Conservation (phyloP, 2,113 vertebrate species). For the Isurus oxyrinchus region DNA sequence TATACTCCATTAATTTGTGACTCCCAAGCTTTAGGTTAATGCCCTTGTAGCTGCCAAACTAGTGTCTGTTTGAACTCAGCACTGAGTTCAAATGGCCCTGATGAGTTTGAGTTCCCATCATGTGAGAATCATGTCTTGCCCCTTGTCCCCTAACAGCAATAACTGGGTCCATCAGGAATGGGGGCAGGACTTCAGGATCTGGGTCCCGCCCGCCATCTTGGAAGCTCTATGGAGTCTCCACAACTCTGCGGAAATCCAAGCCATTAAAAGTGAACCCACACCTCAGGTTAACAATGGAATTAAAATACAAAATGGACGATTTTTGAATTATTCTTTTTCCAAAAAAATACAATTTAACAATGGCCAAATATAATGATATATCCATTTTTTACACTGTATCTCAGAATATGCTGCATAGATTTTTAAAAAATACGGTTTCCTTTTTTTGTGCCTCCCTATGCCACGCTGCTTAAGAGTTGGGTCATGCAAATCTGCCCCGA, state of each 20-base stretch:
- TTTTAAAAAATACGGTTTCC: not conserved
- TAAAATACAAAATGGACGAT: not conserved
- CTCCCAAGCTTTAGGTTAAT: not conserved
- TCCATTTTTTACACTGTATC: not conserved
- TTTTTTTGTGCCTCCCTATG: not conserved
- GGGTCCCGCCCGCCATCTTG: not conserved
- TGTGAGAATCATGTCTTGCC: not conserved
- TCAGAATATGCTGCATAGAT: not conserved
- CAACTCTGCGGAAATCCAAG: too few relatives aligned
- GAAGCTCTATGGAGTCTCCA: too few relatives aligned
- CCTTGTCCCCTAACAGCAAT: too few relatives aligned
- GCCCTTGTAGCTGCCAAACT: not conserved
- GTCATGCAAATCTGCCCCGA: not conserved
- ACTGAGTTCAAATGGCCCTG: not conserved
- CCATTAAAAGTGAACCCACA: not conserved
- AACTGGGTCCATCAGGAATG: too few relatives aligned
- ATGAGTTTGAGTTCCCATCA: not conserved
- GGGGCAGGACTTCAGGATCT: not conserved
- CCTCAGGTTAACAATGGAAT: not conserved
- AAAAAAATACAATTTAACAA: not conserved
- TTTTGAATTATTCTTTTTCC: not conserved
- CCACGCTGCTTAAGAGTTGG: not conserved
- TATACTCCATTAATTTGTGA: not conserved
- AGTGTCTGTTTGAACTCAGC: not conserved
- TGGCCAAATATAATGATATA: not conserved